These are phyloP conservation scores for Hydriomena furcata DNA, from an alignment of 2,888 invertebrate species.

Conservation along the genomic window DNA sequence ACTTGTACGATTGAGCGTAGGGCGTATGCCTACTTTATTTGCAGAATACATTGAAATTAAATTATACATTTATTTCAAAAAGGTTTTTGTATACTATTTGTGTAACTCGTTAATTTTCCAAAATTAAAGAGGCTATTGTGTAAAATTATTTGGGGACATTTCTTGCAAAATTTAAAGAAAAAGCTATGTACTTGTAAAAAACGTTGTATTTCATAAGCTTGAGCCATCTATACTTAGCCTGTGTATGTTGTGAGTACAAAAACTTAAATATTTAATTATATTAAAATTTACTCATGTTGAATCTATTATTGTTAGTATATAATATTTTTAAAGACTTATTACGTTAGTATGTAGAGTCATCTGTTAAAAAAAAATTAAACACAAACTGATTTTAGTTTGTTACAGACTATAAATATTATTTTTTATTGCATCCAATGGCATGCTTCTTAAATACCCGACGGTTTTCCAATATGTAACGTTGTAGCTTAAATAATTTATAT, in stretches of 20 bases:
- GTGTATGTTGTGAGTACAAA: slow-evolving; percentile 1
- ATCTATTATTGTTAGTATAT: slow-evolving; percentile 5
- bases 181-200: slow-evolving; percentile 1
- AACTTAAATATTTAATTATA: slow-evolving; percentile 15
- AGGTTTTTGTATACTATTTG: slow-evolving; percentile 46
- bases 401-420: no score
- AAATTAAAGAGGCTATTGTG: slow-evolving; percentile 46
- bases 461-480: no score
- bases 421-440: no score
- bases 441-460: no score
- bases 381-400: no score
- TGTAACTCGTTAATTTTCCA: slow-evolving; percentile 32
- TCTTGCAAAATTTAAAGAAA: slow-evolving; percentile 24
- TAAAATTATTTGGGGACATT: slow-evolving; percentile 31
- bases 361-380: no score
- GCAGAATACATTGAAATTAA: slow-evolving; percentile 24
- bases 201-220: background rate
- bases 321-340: background rate
- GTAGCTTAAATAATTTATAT: no score
- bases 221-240: slow-evolving; percentile 1
- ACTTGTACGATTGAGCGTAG: slow-evolving; percentile 19
- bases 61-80: slow-evolving; percentile 44
- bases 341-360: background rate
- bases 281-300: slow-evolving; percentile 25
- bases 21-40: slow-evolving; percentile 4